Evolutionary conservation across 2,113 vertebrate species (phyloP), one percentile per base, ranked within the genome.

Genomic region (Gambusia affinis): DNA sequence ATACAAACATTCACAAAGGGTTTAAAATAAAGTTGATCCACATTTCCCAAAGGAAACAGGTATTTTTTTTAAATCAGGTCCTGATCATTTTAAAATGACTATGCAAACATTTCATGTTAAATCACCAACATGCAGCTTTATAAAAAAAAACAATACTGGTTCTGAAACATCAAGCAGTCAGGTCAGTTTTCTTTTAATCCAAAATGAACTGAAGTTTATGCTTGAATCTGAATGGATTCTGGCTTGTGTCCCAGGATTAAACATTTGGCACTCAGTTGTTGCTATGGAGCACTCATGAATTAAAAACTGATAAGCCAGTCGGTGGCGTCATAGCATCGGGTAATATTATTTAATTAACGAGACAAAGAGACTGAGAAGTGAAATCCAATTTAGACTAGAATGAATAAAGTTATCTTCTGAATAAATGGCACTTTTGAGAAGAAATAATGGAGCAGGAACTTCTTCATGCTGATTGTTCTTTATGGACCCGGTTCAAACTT

Each of bases 181-280:
- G 51, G 51, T 57, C 51, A 24, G 8, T 57, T 57, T 24, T 57
- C 24, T n/a, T 57, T 57, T 57, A n/a, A 3, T 54, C 5, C 68
- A 28, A n/a, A 29, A 31, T 71, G 60, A n/a, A 70, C 68, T 47
- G 7, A 66, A 28, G 27, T 67, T 64, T 44, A 70, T 47, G 66
- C 78, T 72, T 67, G 24, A 79, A 86, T 78, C 60, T 72, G 60
- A 47, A 31, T 71, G 71, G 28, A 64, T 72, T 73, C 54, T 17
- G 74, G 75, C 44, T 51, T 61, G 17, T 31, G 8, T 64, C 30
- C 72, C 29, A 74, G 29, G 37, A 66, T 61, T 75, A 71, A 37
- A 30, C 60, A 70, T 54, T 57, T 82, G 65, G 33, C 27, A 63
- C 75, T 67, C 37, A 19, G 62, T 6, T 28, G 76, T 88, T 87